phyloP scores from a whole-genome alignment of 2,797 vertebrate genomes.

The Pogoniulus pusillus region DNA sequence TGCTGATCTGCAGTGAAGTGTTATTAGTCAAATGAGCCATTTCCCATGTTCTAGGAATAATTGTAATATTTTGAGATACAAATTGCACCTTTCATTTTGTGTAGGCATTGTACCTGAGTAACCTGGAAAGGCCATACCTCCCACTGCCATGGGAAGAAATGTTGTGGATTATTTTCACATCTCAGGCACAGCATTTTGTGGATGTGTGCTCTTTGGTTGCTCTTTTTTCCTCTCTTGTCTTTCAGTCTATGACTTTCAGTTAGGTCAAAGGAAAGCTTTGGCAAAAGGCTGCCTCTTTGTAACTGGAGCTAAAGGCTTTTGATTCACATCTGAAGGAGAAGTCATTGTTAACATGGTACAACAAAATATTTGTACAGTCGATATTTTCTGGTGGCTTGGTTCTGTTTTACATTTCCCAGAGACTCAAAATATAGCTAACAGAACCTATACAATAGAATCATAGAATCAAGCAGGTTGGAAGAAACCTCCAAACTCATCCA shows the following conservation, averaged over 20 bases:
- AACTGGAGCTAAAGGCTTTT: background rate
- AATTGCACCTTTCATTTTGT: background rate
- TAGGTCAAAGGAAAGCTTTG: background rate
- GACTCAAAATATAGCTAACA: too few species aligned
- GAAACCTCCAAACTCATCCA: too few species aligned
- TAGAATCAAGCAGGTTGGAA: too few species aligned
- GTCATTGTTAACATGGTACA: background rate
- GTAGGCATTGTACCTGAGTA: background rate
- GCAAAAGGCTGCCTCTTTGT: background rate
- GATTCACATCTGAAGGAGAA: background rate
- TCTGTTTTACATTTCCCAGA: too few species aligned
- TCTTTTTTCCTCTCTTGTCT: background rate
- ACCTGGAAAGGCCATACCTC: background rate
- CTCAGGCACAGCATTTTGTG: background rate
- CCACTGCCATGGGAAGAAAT: background rate
- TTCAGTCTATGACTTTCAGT: background rate
- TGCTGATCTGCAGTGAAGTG: background rate
- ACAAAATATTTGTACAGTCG: background rate
- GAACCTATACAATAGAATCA: too few species aligned
- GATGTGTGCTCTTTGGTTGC: rapidly evolving
- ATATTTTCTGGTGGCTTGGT: too few species aligned
- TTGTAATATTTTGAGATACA: background rate
- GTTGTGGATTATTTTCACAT: background rate
- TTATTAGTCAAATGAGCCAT: background rate
- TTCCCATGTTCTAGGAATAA: background rate